Evolutionary conservation across 2,888 invertebrate species (phyloP).

Genomic region (Microchrysa polita): DNA sequence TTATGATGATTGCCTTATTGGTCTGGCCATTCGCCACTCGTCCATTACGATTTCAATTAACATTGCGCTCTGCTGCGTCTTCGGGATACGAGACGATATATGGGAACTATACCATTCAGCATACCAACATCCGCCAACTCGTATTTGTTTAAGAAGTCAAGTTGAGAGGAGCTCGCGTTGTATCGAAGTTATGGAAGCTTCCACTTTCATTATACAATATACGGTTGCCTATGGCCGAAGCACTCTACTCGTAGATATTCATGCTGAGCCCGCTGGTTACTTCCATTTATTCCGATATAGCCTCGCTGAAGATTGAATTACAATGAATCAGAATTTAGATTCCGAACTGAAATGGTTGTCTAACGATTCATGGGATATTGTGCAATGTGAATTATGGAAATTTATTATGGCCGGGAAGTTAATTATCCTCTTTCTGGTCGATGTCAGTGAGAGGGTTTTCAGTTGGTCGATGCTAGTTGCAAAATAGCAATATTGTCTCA

Average conservation of each 20-base stretch:
- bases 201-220: too few species aligned
- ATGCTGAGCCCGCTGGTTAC: background rate
- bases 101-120: too few species aligned
- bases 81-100: too few species aligned
- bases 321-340: slow-evolving; percentile 40
- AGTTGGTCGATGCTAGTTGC: too few species aligned
- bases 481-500: too few species aligned
- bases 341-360: background rate
- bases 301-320: slow-evolving; percentile 22
- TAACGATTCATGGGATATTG: background rate
- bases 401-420: too few species aligned
- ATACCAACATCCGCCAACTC: slow-evolving; percentile 9
- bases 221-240: too few species aligned
- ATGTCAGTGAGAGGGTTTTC: too few species aligned
- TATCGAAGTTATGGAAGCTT: too few species aligned
- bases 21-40: slow-evolving; percentile 34
- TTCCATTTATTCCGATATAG: slow-evolving; percentile 15
- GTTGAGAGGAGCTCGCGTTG: background rate
- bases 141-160: slow-evolving; percentile 22
- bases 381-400: too few species aligned
- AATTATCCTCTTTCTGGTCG: too few species aligned
- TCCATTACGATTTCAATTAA: slow-evolving; percentile 44
- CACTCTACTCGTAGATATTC: background rate
- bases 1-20: slow-evolving; percentile 43
- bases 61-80: slow-evolving; percentile 18